A percentile compares a stretch with the other conserved stretches of the same genome.
These are phyloP conservation scores for Fulmarus glacialis DNA, from an alignment of 2,113 vertebrate species.

Conservation along the genomic window DNA sequence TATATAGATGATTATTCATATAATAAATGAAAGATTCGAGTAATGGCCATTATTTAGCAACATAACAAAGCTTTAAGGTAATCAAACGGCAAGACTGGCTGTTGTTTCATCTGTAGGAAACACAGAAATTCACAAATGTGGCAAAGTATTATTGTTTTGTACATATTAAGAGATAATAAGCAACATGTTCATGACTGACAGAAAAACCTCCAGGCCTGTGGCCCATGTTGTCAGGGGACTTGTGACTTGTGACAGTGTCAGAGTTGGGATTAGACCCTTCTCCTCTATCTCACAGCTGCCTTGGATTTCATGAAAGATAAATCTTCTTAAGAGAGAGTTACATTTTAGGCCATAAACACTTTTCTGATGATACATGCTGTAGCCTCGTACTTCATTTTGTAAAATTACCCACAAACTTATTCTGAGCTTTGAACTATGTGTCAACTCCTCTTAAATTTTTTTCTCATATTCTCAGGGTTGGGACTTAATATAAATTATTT, in stretches of 20 bases:
- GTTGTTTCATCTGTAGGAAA: background rate
- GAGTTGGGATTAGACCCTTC: conserved; percentile 45
- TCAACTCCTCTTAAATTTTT: background rate
- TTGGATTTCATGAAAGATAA: conserved; percentile 44
- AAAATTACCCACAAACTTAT: background rate
- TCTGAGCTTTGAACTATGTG: background rate
- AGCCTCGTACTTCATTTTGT: conserved; percentile 3
- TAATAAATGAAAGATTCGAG: background rate
- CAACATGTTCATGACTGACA: background rate
- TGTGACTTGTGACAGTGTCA: background rate
- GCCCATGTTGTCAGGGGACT: background rate
- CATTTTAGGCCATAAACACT: conserved; percentile 47
- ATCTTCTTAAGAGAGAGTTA: conserved; percentile 34
- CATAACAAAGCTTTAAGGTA: background rate
- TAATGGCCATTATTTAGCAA: background rate
- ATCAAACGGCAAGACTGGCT: background rate
- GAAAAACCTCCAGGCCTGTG: background rate
- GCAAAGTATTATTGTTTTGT: background rate
- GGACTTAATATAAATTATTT: background rate
- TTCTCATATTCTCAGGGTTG: background rate
- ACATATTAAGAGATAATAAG: background rate
- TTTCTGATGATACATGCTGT: background rate
- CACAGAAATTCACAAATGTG: background rate
- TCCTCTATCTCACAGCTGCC: conserved; percentile 47
- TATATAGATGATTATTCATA: background rate